Evolutionary conservation across 2,888 invertebrate species (phyloP), one percentile per base, ranked within the genome.

Genomic region (Ormyrus nitidulus): DNA sequence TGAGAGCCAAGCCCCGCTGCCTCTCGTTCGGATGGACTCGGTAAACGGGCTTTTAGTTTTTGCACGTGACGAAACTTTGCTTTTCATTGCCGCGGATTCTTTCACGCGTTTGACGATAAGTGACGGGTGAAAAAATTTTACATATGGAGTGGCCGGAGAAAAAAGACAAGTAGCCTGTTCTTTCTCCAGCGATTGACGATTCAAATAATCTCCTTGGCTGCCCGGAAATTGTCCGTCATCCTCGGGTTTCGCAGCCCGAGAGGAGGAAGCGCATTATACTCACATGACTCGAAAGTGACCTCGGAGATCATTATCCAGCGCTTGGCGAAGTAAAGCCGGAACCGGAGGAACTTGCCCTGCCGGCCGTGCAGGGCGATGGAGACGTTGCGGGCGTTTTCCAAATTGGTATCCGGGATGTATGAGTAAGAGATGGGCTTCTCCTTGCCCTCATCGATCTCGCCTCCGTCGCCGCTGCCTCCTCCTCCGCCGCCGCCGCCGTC

Each of bases 261-360:
- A 64, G 13, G 13, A 5, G 10, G 53, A 11, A 49, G 46, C 19
- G 19, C 46, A 54, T 13, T n/a, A 7, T 70, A 87, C 91, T 91
- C 89, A 93, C 93, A 91, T 83, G 93, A 93, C 83, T 93, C 92
- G 86, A 93, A 93, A 62, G 91, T 91, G 78, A 95, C 93, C 91
- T 95, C 95, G 87, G 94, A 94, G 84, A 95, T 92, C 92, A 95
- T 93, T 86, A 95, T 93, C 95, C 95, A 95, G 77, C 92, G 92
- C 72, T 93, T 92, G 69, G 94, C 94, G 87, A 95, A 95, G 88
- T 92, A 93, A 62, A 95, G 91, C 80, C 93, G 92, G 84, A 93
- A 88, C 90, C 93, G 94, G 84, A 95, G 91, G 87, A 92, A 93
- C 83, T 91, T 92, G 51, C 93, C 95, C 5, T 93, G 88, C 79